Evolutionary conservation across 2,888 invertebrate genomes (phyloP).

Genomic region (Merodon equestris): DNA sequence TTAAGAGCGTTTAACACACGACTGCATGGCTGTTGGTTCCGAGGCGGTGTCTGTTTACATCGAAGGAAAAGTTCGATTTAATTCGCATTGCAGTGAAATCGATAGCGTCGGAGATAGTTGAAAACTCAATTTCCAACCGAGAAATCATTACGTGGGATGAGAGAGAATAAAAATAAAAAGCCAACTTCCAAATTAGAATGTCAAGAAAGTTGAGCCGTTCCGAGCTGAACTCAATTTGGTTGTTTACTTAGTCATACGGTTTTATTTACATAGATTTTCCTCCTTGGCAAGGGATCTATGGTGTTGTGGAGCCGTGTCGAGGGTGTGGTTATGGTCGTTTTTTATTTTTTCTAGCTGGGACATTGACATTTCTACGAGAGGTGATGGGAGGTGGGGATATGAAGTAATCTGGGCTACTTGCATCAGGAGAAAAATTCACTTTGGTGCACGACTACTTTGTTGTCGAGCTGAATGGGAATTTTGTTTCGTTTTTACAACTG

Average conservation of each 20-base stretch:
- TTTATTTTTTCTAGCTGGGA: conserved; percentile 15
- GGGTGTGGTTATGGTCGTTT: conserved; percentile 37
- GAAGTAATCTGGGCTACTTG: too few species aligned
- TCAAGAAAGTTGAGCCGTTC: background rate
- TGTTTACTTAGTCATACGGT: conserved; percentile 52
- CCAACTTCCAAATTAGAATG: too few species aligned
- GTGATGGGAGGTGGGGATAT: too few species aligned
- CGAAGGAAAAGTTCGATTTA: background rate
- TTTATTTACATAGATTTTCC: conserved; percentile 12
- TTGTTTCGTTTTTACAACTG: too few species aligned
- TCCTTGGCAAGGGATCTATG: background rate
- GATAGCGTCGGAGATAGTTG: background rate
- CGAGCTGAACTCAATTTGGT: conserved; percentile 49
- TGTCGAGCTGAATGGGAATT: too few species aligned
- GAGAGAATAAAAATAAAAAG: too few species aligned
- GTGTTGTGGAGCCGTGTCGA: background rate
- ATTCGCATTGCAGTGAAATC: conserved; percentile 20
- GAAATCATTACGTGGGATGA: background rate
- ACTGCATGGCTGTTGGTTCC: background rate
- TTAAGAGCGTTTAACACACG: too few species aligned
- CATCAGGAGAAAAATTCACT: too few species aligned
- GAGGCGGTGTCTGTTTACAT: background rate
- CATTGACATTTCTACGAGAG: conserved; percentile 41
- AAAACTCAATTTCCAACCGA: too few species aligned
- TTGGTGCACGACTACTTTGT: too few species aligned